Evolutionary conservation across 2,888 invertebrate species (phyloP), one percentile per base, ranked within the genome.

Genomic region (Agonopterix alstromeriana): DNA sequence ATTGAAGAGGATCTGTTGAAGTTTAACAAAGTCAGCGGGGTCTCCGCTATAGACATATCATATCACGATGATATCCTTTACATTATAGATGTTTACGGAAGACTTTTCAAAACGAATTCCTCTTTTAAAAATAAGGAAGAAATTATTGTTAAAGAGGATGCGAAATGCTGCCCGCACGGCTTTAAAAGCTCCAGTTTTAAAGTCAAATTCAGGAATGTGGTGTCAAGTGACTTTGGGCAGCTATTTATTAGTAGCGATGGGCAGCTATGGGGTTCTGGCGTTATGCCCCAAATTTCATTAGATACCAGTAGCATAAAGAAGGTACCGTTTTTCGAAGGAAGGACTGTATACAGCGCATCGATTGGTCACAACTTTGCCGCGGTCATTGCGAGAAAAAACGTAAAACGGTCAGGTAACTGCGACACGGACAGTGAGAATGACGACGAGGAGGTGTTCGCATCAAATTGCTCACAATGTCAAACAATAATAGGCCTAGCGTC

Each of bases 331-430:
- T 93, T 94, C 61, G 91, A 93, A 63, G 92, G 92, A 7, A 84
- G 93, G 58, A 90, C 90, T 52, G 91, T 95, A 14, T 90, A 93
- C 46, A 91, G 92, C 68, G 90, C 95, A 43, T 92, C 92, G 8
- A 93, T 95, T 49, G 97, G 97, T 5, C 90, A 90, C 51, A 92
- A 94, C 67, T 96, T 93, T 89, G 95, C 93, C 69, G 93, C 93
- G 65, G 92, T 92, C 45, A 90, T 94, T 62, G 91, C 92, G n/a
- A 90, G 91, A 54, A 93, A 92, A 71, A 89, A 90, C 72, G 90
- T 89, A 9, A 82, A 77, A 58, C 69, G 69, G 50, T 85, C 85
- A 46, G 80, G 79, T 2, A 84, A 84, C 57, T 90, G 89, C 67
- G 92, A 93, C 58, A 91, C 91, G 41, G 91, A 92, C 51, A 88